A percentile compares a stretch with the other conserved stretches of the same genome.
Conservation (phyloP, 2,113 vertebrate genomes). For the Junco hyemalis region DNA sequence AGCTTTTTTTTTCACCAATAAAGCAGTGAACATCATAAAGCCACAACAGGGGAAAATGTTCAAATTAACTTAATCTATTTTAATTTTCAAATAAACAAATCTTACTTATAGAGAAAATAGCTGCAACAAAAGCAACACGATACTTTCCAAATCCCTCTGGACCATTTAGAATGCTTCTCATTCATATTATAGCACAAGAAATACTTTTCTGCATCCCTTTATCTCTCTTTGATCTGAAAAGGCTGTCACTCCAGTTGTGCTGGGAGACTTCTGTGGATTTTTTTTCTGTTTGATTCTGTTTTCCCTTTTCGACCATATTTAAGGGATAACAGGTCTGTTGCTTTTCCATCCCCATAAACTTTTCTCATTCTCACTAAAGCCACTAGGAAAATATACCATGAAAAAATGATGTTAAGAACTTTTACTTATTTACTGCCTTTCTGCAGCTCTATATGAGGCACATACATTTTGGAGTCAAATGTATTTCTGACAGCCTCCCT, state of each 20-base stretch:
- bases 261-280: not conserved
- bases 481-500: not conserved
- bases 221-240: not conserved
- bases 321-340: not conserved
- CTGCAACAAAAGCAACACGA: not conserved
- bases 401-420: not conserved
- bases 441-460: not conserved
- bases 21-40: not conserved
- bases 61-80: slow-evolving; percentile 22
- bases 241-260: not conserved
- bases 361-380: not conserved
- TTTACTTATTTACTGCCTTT: not conserved
- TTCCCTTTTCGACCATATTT: not conserved
- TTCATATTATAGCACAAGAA: not conserved
- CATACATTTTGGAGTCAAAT: not conserved
- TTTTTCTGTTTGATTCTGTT: not conserved
- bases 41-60: not conserved
- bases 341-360: not conserved
- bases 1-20: not conserved
- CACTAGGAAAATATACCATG: not conserved
- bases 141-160: not conserved
- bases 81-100: slow-evolving; percentile 4
- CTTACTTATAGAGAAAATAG: not conserved
- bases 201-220: not conserved
- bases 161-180: not conserved